phyloP scores from a whole-genome alignment of 2,113 vertebrate genomes.

The Ondatra zibethicus region DNA sequence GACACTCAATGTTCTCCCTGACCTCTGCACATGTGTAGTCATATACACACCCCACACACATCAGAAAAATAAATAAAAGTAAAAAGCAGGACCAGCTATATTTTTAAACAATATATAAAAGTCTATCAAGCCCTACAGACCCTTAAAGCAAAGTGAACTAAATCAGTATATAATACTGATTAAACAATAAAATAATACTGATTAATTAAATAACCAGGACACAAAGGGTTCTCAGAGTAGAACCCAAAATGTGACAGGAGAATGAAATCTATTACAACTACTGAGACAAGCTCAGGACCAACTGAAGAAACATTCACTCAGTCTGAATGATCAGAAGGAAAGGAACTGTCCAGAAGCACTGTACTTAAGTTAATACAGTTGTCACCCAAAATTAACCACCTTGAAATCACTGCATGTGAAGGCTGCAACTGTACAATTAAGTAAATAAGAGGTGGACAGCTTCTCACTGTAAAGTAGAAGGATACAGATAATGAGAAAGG shows the following conservation, averaged over 20 bases:
- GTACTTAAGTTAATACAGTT: background rate
- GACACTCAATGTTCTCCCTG: background rate
- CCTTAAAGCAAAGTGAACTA: conserved; percentile 38
- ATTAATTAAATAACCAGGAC: conserved; percentile 13
- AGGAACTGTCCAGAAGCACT: background rate
- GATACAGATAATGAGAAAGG: background rate
- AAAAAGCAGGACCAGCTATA: background rate
- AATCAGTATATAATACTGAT: background rate
- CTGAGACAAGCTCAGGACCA: background rate
- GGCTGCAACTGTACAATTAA: background rate
- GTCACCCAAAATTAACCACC: conserved; percentile 9
- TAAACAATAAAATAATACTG: too few species aligned
- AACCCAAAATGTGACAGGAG: conserved; percentile 43
- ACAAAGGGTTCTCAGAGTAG: background rate
- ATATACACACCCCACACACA: background rate
- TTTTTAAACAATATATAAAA: background rate
- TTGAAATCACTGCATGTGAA: background rate
- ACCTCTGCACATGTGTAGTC: background rate
- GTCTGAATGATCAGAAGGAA: background rate
- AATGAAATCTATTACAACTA: conserved; percentile 3
- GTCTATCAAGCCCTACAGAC: background rate
- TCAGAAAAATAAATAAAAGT: background rate
- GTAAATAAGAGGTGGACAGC: background rate
- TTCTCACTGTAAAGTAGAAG: background rate
- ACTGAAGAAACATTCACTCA: background rate